phyloP scores from a whole-genome alignment of 2,113 vertebrate genomes.

The Drymodes brunneopygia region DNA sequence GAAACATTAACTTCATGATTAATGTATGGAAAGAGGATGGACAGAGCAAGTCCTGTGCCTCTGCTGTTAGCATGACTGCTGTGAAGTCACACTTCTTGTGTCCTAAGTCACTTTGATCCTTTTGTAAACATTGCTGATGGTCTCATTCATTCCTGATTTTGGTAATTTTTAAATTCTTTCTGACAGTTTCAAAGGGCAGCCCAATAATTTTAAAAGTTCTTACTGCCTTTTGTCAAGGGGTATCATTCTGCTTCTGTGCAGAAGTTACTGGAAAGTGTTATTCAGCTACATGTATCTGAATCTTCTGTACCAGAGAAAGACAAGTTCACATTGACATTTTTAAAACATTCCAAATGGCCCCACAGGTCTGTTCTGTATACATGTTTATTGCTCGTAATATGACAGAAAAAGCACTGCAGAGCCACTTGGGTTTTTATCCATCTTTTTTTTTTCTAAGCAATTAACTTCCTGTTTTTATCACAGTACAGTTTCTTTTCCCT shows the following conservation, averaged over 20 bases:
- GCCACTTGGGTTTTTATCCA: neutral
- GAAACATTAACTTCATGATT: neutral
- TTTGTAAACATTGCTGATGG: neutral
- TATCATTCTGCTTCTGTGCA: neutral
- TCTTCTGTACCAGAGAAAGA: neutral
- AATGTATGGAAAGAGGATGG: neutral
- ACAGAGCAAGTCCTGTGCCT: neutral
- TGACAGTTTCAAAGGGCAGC: neutral
- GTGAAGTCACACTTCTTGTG: neutral
- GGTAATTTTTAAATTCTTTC: neutral
- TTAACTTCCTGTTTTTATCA: slow-evolving; percentile 32
- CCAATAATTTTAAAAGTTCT: neutral
- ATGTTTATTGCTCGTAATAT: neutral
- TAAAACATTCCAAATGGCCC: neutral
- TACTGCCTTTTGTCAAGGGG: neutral
- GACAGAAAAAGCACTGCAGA: slow-evolving; percentile 30
- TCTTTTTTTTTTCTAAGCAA: neutral
- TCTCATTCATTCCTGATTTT: neutral
- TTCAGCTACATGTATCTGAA: neutral
- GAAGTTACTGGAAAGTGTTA: neutral
- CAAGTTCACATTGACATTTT: neutral
- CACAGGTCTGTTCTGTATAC: neutral
- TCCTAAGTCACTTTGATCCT: neutral
- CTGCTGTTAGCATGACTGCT: neutral
- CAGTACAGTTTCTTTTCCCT: neutral